Evolutionary conservation across 2,113 vertebrate genomes (phyloP).

Genomic region (Donacobius atricapilla): DNA sequence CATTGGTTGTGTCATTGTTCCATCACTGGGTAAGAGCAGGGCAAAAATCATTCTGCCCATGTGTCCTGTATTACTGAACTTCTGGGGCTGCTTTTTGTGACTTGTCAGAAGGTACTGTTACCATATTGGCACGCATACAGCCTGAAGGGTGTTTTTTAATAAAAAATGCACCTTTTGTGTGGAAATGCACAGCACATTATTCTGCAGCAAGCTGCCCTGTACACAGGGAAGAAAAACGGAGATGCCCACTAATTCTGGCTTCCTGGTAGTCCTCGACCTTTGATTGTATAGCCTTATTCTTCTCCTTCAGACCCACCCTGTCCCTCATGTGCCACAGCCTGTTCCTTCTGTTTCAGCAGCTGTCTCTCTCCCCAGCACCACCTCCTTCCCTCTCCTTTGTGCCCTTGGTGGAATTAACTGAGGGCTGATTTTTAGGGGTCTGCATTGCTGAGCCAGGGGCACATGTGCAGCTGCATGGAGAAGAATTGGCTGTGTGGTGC

Average conservation of each 20-base stretch:
- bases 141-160: not conserved
- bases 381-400: not conserved
- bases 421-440: not conserved
- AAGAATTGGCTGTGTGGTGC: not conserved
- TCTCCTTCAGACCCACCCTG: not conserved
- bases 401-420: not conserved
- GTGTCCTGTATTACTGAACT: not conserved
- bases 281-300: not conserved
- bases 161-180: not conserved
- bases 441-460: not conserved
- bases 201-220: not conserved
- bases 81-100: not conserved
- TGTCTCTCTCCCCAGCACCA: not conserved
- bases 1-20: slow-evolving; percentile 26
- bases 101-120: not conserved
- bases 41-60: slow-evolving; percentile 1
- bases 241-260: not conserved
- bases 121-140: not conserved
- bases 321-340: not conserved
- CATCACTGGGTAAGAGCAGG: not conserved
- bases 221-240: not conserved
- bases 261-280: not conserved
- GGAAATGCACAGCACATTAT: not conserved
- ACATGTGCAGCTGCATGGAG: not conserved
- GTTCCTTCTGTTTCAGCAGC: not conserved